Evolutionary conservation across 2,113 vertebrate genomes (phyloP).

Genomic region (Enhydra lutris): DNA sequence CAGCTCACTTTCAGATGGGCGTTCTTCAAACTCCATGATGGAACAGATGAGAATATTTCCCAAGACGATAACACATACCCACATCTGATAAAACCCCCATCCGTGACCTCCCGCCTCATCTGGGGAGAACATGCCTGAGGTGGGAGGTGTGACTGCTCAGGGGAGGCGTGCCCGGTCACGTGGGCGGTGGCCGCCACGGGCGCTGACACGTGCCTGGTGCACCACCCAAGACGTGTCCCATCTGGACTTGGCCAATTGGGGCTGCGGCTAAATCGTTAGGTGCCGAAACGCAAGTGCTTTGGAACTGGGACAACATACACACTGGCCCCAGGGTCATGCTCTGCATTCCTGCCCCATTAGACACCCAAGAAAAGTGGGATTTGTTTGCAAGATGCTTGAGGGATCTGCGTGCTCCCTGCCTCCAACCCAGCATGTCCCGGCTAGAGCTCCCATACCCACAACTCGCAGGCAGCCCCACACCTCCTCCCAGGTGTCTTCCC

Average conservation of each 20-base stretch:
- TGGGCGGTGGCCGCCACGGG: background rate
- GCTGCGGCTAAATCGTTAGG: background rate
- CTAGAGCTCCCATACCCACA: background rate
- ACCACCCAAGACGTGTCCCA: background rate
- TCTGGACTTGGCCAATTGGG: background rate
- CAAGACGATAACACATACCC: background rate
- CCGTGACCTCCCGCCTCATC: background rate
- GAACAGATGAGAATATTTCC: background rate
- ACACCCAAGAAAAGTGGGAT: background rate
- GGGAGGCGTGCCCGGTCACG: rapidly evolving
- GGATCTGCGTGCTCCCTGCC: background rate
- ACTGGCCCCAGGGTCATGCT: background rate
- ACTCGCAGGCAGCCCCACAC: background rate
- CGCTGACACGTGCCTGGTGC: background rate
- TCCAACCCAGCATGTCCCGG: background rate
- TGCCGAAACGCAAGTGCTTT: background rate
- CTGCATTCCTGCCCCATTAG: background rate
- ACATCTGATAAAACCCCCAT: background rate
- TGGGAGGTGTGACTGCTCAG: background rate
- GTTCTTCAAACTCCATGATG: background rate
- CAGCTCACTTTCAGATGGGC: background rate
- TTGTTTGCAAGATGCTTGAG: background rate
- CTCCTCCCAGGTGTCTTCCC: background rate
- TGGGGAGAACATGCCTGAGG: background rate
- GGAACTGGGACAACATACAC: background rate